Base-by-base conservation (phyloP, 2,113 vertebrate species). In the Mola mola region DNA sequence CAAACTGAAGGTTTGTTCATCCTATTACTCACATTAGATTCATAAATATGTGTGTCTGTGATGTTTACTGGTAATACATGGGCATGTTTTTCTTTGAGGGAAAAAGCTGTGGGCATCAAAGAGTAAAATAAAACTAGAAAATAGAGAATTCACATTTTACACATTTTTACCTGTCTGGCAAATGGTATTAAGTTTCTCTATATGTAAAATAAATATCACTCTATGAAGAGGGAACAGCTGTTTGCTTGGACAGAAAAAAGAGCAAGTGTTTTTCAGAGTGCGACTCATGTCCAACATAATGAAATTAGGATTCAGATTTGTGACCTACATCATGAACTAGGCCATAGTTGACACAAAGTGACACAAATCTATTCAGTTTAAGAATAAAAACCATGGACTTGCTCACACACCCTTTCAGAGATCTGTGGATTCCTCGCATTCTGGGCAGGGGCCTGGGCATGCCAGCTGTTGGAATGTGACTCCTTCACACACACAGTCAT, bases 391-490 rank as follows among this genome's bases (percentile, higher is more conserved):
- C 26, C 9, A 53, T n/a, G 49, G n/a, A 65, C 10, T 24, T 11
- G 29, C 20, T 58, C 47, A 67, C 64, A 71, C 67, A 63, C 58
- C 24, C 61, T 52, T 2, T 41, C 61, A 43, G 59, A 68, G 67
- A 44, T 79, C 46, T 47, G 41, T 41, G 62, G 82, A 89, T 91
- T 90, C 85, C 83, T 41, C 68, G 70, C 77, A 89, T 89, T 86
- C 79, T 79, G 69, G 67, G 60, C 71, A 71, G 82, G 67, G 80
- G 87, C 78, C 82, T 69, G 75, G 68, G 67, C 83, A 88, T 90
- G 87, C 87, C 90, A 91, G 85, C 88, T 91, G 90, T 78, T 84
- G 81, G 80, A 80, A 86, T 83, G 83, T 72, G 74, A 76, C 76
- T 85, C 65, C 55, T 50, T 42, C 49, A 56, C 47, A 41, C 20